A percentile compares a stretch with the other conserved stretches of the same genome.
These are phyloP conservation scores for Amyelois transitella DNA, from an alignment of 1,140 invertebrate species.

Conservation along the genomic window DNA sequence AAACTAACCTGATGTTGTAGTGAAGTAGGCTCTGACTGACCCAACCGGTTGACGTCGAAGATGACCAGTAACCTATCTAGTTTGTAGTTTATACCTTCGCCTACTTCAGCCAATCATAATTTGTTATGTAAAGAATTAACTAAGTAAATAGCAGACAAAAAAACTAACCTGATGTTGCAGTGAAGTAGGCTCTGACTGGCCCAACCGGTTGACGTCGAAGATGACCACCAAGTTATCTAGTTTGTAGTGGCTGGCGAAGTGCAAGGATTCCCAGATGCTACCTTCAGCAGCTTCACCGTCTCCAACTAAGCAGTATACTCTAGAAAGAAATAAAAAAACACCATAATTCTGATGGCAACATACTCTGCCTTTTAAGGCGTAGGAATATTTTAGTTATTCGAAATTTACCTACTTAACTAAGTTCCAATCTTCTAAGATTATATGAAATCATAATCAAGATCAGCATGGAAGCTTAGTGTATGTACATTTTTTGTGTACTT, in stretches of 20 bases:
- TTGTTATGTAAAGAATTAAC: no score
- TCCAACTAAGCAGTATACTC: slow-evolving; percentile 96
- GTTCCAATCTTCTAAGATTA: no score
- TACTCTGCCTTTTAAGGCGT: no score
- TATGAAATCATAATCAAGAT: no score
- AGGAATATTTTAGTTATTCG: no score
- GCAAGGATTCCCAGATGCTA: slow-evolving; percentile 97
- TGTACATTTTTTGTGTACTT: no score
- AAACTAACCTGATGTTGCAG: slow-evolving; percentile 86
- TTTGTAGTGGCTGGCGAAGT: slow-evolving; percentile 96
- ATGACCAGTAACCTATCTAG: slow-evolving; percentile 98
- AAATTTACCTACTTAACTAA: no score
- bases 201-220: slow-evolving; percentile 97
- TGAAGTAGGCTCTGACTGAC: slow-evolving; percentile 45
- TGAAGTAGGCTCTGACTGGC: slow-evolving; percentile 95
- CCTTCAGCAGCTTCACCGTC: slow-evolving; percentile 99
- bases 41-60: slow-evolving; percentile 97
- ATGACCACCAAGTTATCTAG: slow-evolving; percentile 98
- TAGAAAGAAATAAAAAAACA: slow-evolving; percentile 58
- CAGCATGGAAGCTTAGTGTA: no score
- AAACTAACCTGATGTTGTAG: neutral
- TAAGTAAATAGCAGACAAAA: no score
- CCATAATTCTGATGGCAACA: neutral
- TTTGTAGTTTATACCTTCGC: slow-evolving; percentile 80
- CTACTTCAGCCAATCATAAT: neutral